Evolutionary conservation across 2,113 vertebrate genomes (phyloP), one percentile per base, ranked within the genome.

Genomic region (Pterocles orientalis): DNA sequence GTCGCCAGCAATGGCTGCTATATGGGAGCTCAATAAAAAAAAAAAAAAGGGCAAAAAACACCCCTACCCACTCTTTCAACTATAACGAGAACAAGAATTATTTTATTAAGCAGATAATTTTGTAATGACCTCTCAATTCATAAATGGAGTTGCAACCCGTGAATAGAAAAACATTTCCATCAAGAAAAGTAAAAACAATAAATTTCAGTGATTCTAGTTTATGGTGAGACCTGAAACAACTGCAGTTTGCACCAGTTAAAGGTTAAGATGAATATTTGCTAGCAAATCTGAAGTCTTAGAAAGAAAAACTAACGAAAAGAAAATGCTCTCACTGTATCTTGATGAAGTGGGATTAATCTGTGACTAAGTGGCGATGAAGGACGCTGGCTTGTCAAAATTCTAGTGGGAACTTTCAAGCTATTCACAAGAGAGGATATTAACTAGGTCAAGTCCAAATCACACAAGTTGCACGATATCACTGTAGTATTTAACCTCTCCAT

Each of bases 371-470:
- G 31, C 43, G 28, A 85, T 83, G 64, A 80, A 51, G 73, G 94
- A 78, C 1, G 14, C 34, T 81, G 43, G 6, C 39, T 96, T 5
- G 0, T 93, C 94, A 89, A 83, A 43, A 68, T 90, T 94, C 60
- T 60, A 60, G 26, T 69, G 57, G 62, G 20, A 94, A 82, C n/a
- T 83, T 88, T 51, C 36, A 92, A 92, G 92, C 93, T 94, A 87
- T 90, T n/a, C 50, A 66, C 62, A 53, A 56, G 39, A 48, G 31
- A 86, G 31, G 26, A 71, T 65, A 89, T 91, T 92, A 91, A 83
- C 17, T 75, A 75, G 72, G 65, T 90, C 82, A 96, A 70, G 76
- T 82, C 69, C 48, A 73, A 95, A 72, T 90, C 76, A 80, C 45
- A 54, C 25, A 81, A 70, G 34, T 65, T 79, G 8, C 11, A 47